phyloP scores from a whole-genome alignment of 1,140 invertebrate genomes.

The Dinoponera quadriceps region DNA sequence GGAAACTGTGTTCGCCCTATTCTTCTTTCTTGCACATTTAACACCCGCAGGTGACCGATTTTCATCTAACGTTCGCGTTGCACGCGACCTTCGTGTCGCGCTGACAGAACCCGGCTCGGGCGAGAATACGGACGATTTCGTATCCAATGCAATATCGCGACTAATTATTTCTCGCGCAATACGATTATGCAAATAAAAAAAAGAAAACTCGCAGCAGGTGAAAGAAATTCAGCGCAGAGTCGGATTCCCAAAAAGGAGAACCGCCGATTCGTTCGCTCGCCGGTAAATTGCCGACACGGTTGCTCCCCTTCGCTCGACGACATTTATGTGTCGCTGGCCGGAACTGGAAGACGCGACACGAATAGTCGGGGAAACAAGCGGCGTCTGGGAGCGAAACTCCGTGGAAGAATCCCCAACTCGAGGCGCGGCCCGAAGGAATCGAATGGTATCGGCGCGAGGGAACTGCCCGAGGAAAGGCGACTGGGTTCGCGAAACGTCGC shows the following conservation, averaged over 20 bases:
- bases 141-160: no score
- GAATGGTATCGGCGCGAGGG: conserved; percentile 27
- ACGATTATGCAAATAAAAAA: no score
- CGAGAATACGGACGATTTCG: no score
- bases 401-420: conserved; percentile 24
- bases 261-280: neutral
- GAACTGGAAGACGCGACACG: conserved; percentile 1
- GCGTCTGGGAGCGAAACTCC: conserved; percentile 15
- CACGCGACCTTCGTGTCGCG: neutral
- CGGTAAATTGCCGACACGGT: conserved; percentile 9
- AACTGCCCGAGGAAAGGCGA: conserved; percentile 31
- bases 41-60: neutral
- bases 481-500: conserved; percentile 42
- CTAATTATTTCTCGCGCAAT: no score
- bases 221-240: neutral
- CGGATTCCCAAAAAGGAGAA: neutral
- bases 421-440: conserved; percentile 30
- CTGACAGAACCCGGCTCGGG: conserved; percentile 2
- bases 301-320: neutral
- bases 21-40: neutral
- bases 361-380: conserved; percentile 17
- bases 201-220: neutral
- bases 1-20: neutral
- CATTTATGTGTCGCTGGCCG: neutral
- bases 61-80: neutral